Conservation (phyloP, 2,888 invertebrate genomes). For the Brachyopa scutellaris region DNA sequence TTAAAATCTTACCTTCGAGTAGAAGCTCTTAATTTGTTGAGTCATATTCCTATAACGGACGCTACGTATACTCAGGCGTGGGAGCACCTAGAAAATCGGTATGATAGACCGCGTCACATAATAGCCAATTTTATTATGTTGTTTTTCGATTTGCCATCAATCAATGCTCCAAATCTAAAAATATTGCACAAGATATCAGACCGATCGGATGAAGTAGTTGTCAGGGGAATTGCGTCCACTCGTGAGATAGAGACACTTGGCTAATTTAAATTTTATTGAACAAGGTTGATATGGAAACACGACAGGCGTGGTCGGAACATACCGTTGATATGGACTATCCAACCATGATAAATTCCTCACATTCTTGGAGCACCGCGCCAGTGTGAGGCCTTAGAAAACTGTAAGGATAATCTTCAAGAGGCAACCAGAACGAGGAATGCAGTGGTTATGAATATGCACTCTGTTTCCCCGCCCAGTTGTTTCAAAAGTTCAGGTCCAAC, state of each 20-base stretch:
- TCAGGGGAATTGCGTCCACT: neutral
- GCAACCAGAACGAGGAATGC: neutral
- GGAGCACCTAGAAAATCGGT: slow-evolving; percentile 8
- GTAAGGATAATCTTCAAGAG: neutral
- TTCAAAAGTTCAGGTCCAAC: neutral
- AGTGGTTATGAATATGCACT: neutral
- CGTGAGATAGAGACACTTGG: neutral
- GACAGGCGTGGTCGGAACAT: neutral
- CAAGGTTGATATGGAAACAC: neutral
- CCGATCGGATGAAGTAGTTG: slow-evolving; percentile 8
- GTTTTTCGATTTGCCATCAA: slow-evolving; percentile 4
- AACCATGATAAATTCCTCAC: neutral
- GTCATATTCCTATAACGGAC: neutral
- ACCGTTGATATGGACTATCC: neutral
- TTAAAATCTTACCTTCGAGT: slow-evolving; percentile 7
- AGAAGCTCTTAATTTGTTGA: neutral
- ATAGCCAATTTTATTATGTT: neutral
- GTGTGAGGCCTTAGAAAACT: neutral
- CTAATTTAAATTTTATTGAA: neutral
- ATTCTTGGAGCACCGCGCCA: neutral
- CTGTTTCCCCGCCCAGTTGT: neutral
- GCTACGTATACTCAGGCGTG: slow-evolving; percentile 6
- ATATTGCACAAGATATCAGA: slow-evolving; percentile 7
- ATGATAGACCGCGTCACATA: slow-evolving; percentile 1
- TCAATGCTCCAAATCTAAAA: neutral